Evolutionary conservation across 2,113 vertebrate genomes (phyloP).

Genomic region (Mus musculus): GRCm39 chr6:64957501-64958000

Average conservation of each 20-base stretch:
- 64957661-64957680: background rate
- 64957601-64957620: background rate
- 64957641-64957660: background rate
- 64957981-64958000: constrained; percentile 80
- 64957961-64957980: constrained; percentile 69
- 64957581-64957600: background rate
- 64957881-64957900: constrained; percentile 65
- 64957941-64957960: constrained; percentile 67
- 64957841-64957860: constrained; percentile 70
- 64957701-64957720: background rate
- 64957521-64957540: background rate
- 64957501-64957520: no score
- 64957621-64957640: background rate
- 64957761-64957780: background rate
- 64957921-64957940: constrained; percentile 77
- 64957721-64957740: background rate
- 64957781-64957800: constrained; percentile 28
- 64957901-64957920: constrained; percentile 72
- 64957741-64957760: constrained; percentile 47
- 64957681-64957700: background rate
- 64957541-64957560: background rate
- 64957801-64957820: constrained; percentile 60
- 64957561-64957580: background rate
- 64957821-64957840: constrained; percentile 67
- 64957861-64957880: constrained; percentile 59